These are phyloP conservation scores for Megalopta genalis DNA, from an alignment of 1,140 invertebrate species.

Conservation along the genomic window DNA sequence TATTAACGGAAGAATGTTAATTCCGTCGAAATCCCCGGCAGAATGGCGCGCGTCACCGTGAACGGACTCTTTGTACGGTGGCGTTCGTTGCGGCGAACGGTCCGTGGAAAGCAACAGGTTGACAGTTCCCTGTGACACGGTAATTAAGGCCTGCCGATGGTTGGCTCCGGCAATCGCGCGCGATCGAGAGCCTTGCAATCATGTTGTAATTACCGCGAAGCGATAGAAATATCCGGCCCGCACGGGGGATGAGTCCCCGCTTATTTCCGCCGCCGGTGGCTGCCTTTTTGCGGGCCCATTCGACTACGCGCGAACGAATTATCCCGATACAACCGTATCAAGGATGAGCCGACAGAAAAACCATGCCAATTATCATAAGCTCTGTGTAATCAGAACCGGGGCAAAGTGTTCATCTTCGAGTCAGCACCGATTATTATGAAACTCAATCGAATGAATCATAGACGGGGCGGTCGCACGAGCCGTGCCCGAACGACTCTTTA, in stretches of 20 bases:
- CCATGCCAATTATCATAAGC: not conserved
- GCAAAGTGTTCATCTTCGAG: conserved; percentile 11
- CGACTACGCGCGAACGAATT: not conserved
- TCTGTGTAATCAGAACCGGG: not conserved
- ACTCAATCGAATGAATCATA: not conserved
- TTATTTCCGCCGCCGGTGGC: conserved; percentile 19
- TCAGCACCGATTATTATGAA: conserved; percentile 3
- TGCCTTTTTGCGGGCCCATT: not conserved
- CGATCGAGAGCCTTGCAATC: conserved; percentile 54
- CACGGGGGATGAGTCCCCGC: conserved; percentile 1
- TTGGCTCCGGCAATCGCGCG: conserved; percentile 35
- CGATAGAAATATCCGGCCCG: conserved; percentile 43
- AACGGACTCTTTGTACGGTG: conserved; percentile 8
- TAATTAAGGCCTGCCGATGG: conserved; percentile 59
- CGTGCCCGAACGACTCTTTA: too few relatives aligned
- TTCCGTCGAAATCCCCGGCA: not conserved
- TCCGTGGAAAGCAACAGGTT: conserved; percentile 54
- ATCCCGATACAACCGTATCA: not conserved
- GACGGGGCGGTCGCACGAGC: not conserved
- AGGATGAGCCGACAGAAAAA: not conserved
- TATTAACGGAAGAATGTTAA: not conserved
- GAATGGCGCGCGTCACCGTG: not conserved
- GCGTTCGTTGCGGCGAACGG: not conserved
- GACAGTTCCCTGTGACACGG: conserved; percentile 52
- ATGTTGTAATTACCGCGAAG: conserved; percentile 59